Base-by-base conservation (phyloP, 2,113 vertebrate species). In the Tachuris rubrigastra region DNA sequence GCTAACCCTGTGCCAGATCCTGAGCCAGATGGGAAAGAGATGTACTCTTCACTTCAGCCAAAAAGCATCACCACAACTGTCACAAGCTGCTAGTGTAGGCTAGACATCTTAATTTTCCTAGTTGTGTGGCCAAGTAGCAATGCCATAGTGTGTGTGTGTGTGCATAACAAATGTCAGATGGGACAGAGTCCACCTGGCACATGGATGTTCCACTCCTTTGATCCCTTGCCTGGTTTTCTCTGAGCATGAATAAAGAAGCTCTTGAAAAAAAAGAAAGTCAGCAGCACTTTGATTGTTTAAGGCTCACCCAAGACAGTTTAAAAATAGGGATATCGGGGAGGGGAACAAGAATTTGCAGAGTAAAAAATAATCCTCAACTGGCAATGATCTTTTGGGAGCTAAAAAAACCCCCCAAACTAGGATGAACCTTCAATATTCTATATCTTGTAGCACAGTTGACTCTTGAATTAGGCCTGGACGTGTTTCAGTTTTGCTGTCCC, bases 41-140 rank as follows among this genome's bases (percentile, higher is more conserved):
- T 96, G 83, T 87, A 81, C 53, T 71, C 67, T 67, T 53, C 75
- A 30, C 65, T 78, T 85, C 62, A 96, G 96, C 82, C 96, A 97
- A 85, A 95, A 76, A 87, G 9, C 79, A 95, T 96, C 80, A 87
- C 76, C 89, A 65, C 47, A 82, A 85, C 63, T 93, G 73, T 94
- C 95, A 94, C 58, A 95, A 74, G 55, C 55, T 87, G 65, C 56
- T 85, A 73, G 62, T 0, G 1, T 53, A 89, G 77, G 83, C 92
- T 93, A 94, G 96, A 95, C n/a, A 15, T 87, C 86, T 95, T 91
- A 68, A 89, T 97, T 98, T 98, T 98, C 96, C 97, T 96, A 92
- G 60, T 2, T 92, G 50, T 91, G 85, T 78, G 77, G 96, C 97
- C 97, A 98, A 95, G 73, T 53, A 92, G 87, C 73, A 85, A 85